A percentile compares a stretch with the other conserved stretches of the same genome.
Conservation (phyloP, 2,797 vertebrate genomes). For the Xiphophorus birchmanni region DNA sequence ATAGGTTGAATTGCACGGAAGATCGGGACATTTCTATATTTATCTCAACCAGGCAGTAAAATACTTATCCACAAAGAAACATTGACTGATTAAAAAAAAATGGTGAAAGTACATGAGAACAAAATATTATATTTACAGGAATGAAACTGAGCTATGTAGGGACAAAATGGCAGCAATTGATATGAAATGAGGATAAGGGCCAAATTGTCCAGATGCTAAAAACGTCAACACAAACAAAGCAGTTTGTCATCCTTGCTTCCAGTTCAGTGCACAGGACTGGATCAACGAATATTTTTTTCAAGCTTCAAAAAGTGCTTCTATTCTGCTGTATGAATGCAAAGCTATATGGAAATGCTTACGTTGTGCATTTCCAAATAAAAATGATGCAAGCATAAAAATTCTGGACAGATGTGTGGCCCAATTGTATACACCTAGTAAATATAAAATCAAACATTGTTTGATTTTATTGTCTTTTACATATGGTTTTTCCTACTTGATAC, state of each 20-base stretch:
- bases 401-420: neutral
- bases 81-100: neutral
- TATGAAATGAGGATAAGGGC: neutral
- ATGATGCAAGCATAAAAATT: neutral
- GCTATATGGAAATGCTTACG: neutral
- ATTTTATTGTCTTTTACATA: neutral
- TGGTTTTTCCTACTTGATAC: neutral
- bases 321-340: neutral
- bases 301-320: neutral
- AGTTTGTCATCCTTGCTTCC: neutral
- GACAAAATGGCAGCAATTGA: neutral
- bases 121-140: neutral
- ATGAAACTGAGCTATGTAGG: neutral
- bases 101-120: neutral
- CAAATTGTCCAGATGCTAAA: neutral
- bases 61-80: neutral
- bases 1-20: neutral
- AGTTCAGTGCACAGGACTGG: neutral
- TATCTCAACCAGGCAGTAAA: neutral
- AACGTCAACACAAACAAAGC: neutral
- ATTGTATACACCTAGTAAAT: too few species aligned
- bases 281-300: neutral
- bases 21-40: neutral
- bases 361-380: neutral
- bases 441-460: neutral